Evolutionary conservation across 2,888 invertebrate species (phyloP), one percentile per base, ranked within the genome.

Genomic region (Merodon equestris): DNA sequence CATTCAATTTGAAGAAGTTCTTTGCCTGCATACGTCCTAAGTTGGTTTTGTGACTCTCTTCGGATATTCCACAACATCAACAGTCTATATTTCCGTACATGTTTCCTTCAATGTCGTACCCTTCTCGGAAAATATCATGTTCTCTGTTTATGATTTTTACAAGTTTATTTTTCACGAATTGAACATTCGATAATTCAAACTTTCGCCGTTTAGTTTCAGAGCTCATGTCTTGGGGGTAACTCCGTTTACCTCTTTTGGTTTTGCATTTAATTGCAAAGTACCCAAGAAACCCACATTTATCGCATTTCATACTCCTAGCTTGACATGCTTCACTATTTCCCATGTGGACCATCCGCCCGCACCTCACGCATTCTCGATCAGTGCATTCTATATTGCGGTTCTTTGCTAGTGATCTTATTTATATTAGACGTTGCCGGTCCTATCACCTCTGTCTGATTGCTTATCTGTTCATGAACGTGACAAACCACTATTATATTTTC

Each of bases 381-480:
- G n/a, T n/a, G n/a, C n/a, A n/a, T n/a, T n/a, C n/a, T n/a, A n/a
- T n/a, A n/a, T n/a, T n/a, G n/a, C n/a, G n/a, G n/a, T n/a, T n/a
- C n/a, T n/a, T n/a, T n/a, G n/a, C n/a, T n/a, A n/a, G n/a, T n/a
- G n/a, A n/a, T n/a, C n/a, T n/a, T n/a, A n/a, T n/a, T n/a, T n/a
- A n/a, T n/a, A n/a, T n/a, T n/a, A 61, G 1, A 72, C 47, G 14
- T 53, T 64, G 7, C 36, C 13, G 27, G 48, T 61, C 1, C 56
- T 38, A 68, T 60, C 1, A 13, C 57, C 34, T 66, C 66, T 82
- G 61, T n/a, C n/a, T n/a, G n/a, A n/a, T n/a, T n/a, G n/a, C n/a
- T n/a, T n/a, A n/a, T n/a, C n/a, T n/a, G n/a, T 19, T 75, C 75
- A 50, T 82, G 44, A 7, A 76, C 66, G n/a, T 72, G 61, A n/a